phyloP scores from a whole-genome alignment of 1,140 invertebrate genomes.

The Cyclina sinensis region DNA sequence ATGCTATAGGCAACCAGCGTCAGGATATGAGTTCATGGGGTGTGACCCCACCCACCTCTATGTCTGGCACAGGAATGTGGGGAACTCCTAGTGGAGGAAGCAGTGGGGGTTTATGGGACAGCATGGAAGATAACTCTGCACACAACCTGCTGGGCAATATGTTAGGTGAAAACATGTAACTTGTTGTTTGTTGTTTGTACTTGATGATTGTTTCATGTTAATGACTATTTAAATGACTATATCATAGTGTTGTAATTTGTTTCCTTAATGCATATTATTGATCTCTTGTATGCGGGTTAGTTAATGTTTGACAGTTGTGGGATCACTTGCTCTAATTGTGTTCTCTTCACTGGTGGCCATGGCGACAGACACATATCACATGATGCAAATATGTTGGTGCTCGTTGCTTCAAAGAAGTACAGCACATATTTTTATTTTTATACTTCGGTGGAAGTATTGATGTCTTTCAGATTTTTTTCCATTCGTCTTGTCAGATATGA shows the following conservation, averaged over 20 bases:
- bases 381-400: slow-evolving; percentile 83
- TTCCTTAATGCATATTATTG: slow-evolving; percentile 71
- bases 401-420: slow-evolving; percentile 81
- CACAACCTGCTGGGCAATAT: slow-evolving; percentile 81
- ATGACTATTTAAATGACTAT: slow-evolving; percentile 57
- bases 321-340: slow-evolving; percentile 78
- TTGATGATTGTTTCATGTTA: slow-evolving; percentile 51
- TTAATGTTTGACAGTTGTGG: slow-evolving; percentile 70
- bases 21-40: slow-evolving; percentile 53
- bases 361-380: slow-evolving; percentile 64
- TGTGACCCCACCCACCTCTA: slow-evolving; percentile 23
- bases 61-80: slow-evolving; percentile 60
- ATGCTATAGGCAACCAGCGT: slow-evolving; percentile 47
- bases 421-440: slow-evolving; percentile 81
- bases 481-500: slow-evolving; percentile 82
- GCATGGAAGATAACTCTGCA: slow-evolving; percentile 72
- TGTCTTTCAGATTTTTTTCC: slow-evolving; percentile 84
- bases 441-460: slow-evolving; percentile 83
- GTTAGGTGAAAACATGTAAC: slow-evolving; percentile 70
- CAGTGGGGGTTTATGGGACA: slow-evolving; percentile 66
- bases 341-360: slow-evolving; percentile 71
- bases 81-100: slow-evolving; percentile 5
- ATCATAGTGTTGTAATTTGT: slow-evolving; percentile 68
- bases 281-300: slow-evolving; percentile 80
- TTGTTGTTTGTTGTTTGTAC: slow-evolving; percentile 55